Evolutionary conservation across 2,797 vertebrate species (phyloP), one percentile per base, ranked within the genome.

Genomic region (Hipposideros larvatus): DNA sequence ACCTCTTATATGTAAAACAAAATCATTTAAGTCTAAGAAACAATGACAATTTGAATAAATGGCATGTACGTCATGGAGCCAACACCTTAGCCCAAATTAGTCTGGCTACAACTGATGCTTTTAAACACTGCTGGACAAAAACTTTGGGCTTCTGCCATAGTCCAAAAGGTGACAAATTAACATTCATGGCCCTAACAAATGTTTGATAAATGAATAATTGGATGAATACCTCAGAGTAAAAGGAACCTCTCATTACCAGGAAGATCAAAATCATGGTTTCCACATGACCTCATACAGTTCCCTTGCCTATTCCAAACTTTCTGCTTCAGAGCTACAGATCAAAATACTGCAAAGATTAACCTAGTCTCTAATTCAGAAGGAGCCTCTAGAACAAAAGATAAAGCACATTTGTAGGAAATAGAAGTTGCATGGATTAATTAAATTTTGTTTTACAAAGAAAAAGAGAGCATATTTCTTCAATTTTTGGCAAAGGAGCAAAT

Each of bases 401-500:
- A 63, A 93, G 22, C 15, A 31, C 14, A 37, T 37, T 63, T 41
- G 11, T n/a, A 59, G 18, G 18, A 93, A 83, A 63, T 31, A 48
- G 8, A 37, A 41, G 18, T 63, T 66, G 46, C 7, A 15, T 37
- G 28, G 4, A 26, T 73, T 90, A 65, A 48, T 53, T 59, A 59
- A 51, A 78, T 65, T 93, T 90, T 79, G 21, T 57, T 57, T 65
- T 86, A 48, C 15, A 46, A 89, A n/a, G 51, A 66, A 68, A 37
- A 63, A 88, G 24, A 82, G 26, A 71, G 15, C 15, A n/a, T 85
- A 46, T 78, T 66, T 19, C 63, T 87, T 71, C 59, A 77, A 11
- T 19, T 92, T 26, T 41, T 53, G 68, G 70, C 37, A 85, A 79
- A 94, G 71, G 68, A 91, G 5, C 51, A 96, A 94, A 87, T 57